Evolutionary conservation across 2,113 vertebrate species (phyloP), one percentile per base, ranked within the genome.

Genomic region (Rhea pennata): DNA sequence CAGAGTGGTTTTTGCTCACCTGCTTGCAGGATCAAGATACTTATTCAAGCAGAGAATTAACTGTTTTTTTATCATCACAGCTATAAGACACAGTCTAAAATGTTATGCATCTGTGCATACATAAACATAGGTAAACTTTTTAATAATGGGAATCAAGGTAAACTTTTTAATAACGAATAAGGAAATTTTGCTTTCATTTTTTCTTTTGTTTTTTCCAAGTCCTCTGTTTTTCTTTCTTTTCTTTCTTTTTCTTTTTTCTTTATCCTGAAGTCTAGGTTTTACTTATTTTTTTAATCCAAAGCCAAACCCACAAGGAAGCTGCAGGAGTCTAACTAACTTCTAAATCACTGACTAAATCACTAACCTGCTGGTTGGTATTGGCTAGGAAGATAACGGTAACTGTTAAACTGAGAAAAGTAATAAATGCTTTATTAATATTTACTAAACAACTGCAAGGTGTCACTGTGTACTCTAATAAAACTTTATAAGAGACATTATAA

Each of bases 391-490:
- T 76, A 91, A 91, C 26, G 31, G 23, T 23, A 94, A 22, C n/a
- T 40, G 75, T 87, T 90, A 95, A 95, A 92, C 31, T 62, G 75
- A 91, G 74, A 40, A 44, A 29, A 29, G 8, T 83, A 82, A 92
- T 81, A 93, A 91, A 85, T 87, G 9, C 23, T 94, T 75, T 90
- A 90, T 94, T 90, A 96, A 84, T 91, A 86, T 90, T 94, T 96
- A 84, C 50, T 91, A 66, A 91, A 83, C 40, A 27, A 77, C 93
- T 95, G 51, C 22, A 93, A 96, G 80, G 83, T 67, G 5, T 50
- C 62, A 6, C 22, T 73, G 39, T 27, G 29, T 61, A 39, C 36
- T 92, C 92, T 94, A 82, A 87, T 73, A 95, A 61, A 27, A 64
- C 36, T 83, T 91, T 46, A 73, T 90, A 96, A 95, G 78, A 82